These are phyloP conservation scores for Cantharis rufa DNA, from an alignment of 2,888 invertebrate genomes.

Conservation along the genomic window DNA sequence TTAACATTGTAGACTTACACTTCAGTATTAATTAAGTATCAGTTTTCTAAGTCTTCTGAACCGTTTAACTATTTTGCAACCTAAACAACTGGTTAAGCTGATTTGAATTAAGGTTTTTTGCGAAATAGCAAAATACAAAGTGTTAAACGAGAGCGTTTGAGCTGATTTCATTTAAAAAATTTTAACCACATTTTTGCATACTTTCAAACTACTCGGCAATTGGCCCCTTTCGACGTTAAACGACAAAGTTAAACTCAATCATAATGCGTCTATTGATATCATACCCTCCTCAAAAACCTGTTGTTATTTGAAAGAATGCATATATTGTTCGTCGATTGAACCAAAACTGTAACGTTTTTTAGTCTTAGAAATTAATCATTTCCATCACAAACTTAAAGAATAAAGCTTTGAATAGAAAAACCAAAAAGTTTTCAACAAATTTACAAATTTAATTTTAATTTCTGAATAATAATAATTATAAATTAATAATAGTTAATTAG, in stretches of 20 bases:
- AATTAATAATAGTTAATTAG: too few relatives aligned
- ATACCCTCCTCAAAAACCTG: not conserved
- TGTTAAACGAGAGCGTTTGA: not conserved
- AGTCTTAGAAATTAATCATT: not conserved
- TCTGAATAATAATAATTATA: too few relatives aligned
- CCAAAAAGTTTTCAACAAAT: not conserved
- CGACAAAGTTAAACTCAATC: not conserved
- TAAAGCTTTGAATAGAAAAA: not conserved
- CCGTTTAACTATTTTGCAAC: not conserved
- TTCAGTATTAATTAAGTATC: not conserved
- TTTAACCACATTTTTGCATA: not conserved
- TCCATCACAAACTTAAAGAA: not conserved
- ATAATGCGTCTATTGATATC: not conserved
- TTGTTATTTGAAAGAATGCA: not conserved
- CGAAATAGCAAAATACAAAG: not conserved
- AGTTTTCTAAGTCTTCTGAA: not conserved
- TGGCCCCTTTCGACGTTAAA: not conserved
- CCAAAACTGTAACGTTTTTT: not conserved
- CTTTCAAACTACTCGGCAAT: not conserved
- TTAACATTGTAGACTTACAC: not conserved
- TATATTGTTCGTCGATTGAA: not conserved
- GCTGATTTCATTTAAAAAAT: not conserved
- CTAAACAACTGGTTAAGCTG: not conserved
- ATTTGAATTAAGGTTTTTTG: not conserved
- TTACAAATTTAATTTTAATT: not conserved